phyloP scores from a whole-genome alignment of 2,113 vertebrate species.

The Eclectus roratus region DNA sequence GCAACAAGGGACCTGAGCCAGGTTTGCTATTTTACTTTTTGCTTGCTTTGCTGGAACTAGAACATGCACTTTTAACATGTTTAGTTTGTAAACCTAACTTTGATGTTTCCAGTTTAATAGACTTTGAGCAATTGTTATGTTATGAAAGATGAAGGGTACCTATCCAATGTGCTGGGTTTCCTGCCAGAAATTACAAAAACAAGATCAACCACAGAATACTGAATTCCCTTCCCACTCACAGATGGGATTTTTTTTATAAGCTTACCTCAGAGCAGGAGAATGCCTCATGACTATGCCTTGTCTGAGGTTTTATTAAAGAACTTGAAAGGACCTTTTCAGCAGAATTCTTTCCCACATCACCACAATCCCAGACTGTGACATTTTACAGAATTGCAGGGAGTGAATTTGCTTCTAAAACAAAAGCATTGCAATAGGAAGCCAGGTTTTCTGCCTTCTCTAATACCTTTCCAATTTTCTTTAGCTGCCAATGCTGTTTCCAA shows the following conservation, averaged over 20 bases:
- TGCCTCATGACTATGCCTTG: neutral
- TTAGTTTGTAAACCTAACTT: slow-evolving; percentile 43
- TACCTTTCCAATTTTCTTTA: neutral
- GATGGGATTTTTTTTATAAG: slow-evolving; percentile 23
- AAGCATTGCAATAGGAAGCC: neutral
- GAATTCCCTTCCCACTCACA: slow-evolving; percentile 20
- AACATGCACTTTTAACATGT: neutral
- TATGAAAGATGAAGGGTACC: slow-evolving; percentile 29
- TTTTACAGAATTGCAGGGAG: slow-evolving; percentile 20
- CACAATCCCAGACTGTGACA: slow-evolving; percentile 14
- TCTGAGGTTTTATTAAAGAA: slow-evolving; percentile 26
- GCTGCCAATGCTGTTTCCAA: neutral
- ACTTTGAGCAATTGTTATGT: slow-evolving; percentile 24
- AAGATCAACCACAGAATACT: slow-evolving; percentile 2
- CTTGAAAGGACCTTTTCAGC: slow-evolving; percentile 37
- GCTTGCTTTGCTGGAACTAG: slow-evolving; percentile 22
- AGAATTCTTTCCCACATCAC: slow-evolving; percentile 26
- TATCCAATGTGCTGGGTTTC: neutral
- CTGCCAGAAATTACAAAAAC: slow-evolving; percentile 31
- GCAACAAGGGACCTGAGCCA: neutral
- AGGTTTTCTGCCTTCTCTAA: neutral
- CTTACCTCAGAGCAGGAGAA: slow-evolving; percentile 44
- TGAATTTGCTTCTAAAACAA: neutral
- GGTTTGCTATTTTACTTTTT: slow-evolving; percentile 7
- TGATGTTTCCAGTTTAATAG: slow-evolving; percentile 15